Evolutionary conservation across 2,888 invertebrate species (phyloP), one percentile per base, ranked within the genome.

Genomic region (Hyppa rectilinea): DNA sequence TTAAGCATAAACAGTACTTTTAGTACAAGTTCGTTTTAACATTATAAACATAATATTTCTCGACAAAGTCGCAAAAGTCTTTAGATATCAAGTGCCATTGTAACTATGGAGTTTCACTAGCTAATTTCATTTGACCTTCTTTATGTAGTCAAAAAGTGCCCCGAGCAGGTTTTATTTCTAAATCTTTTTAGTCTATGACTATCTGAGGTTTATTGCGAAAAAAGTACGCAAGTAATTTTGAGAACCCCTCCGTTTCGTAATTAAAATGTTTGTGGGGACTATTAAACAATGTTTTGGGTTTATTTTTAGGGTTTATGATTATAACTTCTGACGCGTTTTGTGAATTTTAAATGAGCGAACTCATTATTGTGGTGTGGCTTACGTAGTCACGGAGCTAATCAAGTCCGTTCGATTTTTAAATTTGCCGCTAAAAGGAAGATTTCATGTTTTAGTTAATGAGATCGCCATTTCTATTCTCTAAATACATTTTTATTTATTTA

Each of bases 211-310:
- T 75, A 77, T 71, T 75, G 70, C 75, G 52, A 75, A 85, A 82
- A 85, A 84, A 84, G 61, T 59, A 70, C 43, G 64, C 53, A 67
- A 72, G 64, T 59, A 67, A 67, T 81, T 79, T 58, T 36, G 50
- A 29, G 50, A 53, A 74, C 53, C 75, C 75, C 71, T 69, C 75
- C 59, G 65, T 67, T 74, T 59, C 29, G 45, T 78, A 83, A 82
- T 82, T 83, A 83, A 82, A 82, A 81, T 83, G 78, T 85, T 83
- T 83, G 76, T 70, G 64, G 69, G 78, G 84, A 75, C 72, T 80
- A 75, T 73, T 82, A 75, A 75, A 73, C 75, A 71, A 70, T 66
- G 62, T 70, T 77, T 60, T 71, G 34, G 29, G 17, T 52, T 60
- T 62, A 58, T 65, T 77, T 72, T 60, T 40, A 38, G 45, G 59